Evolutionary conservation across 1,140 invertebrate species (phyloP), one percentile per base, ranked within the genome.

Genomic region (Pomacea maculata): DNA sequence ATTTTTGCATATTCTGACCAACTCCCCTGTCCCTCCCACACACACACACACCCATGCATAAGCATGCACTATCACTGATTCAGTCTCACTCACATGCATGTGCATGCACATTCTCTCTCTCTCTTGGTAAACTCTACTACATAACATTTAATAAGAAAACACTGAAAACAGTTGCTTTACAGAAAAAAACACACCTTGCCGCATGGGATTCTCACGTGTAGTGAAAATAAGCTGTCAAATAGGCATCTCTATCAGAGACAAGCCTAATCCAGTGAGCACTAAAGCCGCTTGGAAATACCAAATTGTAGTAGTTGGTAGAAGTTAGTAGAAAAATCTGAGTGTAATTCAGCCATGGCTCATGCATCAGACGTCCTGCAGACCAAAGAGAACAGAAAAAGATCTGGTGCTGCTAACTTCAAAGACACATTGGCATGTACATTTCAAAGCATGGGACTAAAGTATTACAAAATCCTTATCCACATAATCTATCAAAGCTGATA

Each of bases 241-340:
- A 61, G 72, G 73, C 74, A 25, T 77, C 63, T 11, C 19, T 29
- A 17, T 63, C 52, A 14, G 78, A 15, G 9, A 82, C 75, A 17
- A 85, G 63, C 34, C 84, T 67, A n/a, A 85, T 78, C 84, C 84
- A 85, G 75, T 85, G 84, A 14, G 78, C 84, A 52, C 84, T 85
- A 75, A 80, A 85, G 17, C 84, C 84, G 25, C n/a, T 64, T 19
- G 82, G 82, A 73, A 83, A 85, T 3, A 78, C 61, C 29, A 74
- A 70, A 29, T 61, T 78, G 6, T 63, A 45, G 34, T 80, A 81
- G 11, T 8, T 17, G 6, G 29, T 45, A 14, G 19, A 19, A 5
- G n/a, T 25, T 19, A 21, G 15, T 29, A 83, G 17, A 10, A 7
- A 11, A 54, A 84, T 12, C 45, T 9, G 34, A 7, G 15, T 71